Evolutionary conservation across 2,888 invertebrate species (phyloP).

Genomic region (Melinaea menophilus): DNA sequence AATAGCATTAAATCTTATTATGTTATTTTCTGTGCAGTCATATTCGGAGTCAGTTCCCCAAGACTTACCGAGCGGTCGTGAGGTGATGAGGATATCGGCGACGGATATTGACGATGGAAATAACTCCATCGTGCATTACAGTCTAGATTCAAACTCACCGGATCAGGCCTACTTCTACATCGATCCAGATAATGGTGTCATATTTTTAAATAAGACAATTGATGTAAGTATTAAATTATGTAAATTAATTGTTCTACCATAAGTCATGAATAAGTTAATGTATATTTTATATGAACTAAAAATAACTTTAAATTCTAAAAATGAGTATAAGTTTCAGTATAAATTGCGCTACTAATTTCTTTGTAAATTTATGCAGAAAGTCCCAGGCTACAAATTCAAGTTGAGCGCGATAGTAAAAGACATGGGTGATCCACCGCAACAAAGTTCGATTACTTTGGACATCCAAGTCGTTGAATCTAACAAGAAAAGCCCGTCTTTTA

Average conservation of each 20-base stretch:
- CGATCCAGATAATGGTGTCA: constrained; percentile 89
- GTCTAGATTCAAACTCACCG: constrained; percentile 69
- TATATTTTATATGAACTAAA: neutral
- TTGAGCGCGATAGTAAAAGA: constrained; percentile 88
- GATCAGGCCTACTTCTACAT: constrained; percentile 86
- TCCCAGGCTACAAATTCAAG: constrained; percentile 81
- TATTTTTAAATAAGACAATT: constrained; percentile 83
- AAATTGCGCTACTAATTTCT: constrained; percentile 17
- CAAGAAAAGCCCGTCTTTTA: constrained; percentile 89
- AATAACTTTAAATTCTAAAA: neutral
- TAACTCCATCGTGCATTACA: constrained; percentile 91
- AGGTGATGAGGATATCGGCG: constrained; percentile 93
- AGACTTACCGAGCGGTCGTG: constrained; percentile 83
- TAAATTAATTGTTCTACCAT: no score
- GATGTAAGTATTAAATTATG: constrained; percentile 71
- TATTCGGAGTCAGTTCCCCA: constrained; percentile 88
- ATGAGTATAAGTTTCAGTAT: neutral
- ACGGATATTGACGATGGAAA: constrained; percentile 95
- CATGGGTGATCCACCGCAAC: constrained; percentile 81
- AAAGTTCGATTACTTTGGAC: constrained; percentile 86
- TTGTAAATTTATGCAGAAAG: constrained; percentile 63
- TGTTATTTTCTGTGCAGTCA: constrained; percentile 54
- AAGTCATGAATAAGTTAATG: no score
- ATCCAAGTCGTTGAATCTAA: constrained; percentile 92
- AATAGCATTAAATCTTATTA: constrained; percentile 3